Percentiles rank a stretch among this genome's conserved stretches.
phyloP scores from a whole-genome alignment of 2,888 invertebrate species.

The Molanna angustata region DNA sequence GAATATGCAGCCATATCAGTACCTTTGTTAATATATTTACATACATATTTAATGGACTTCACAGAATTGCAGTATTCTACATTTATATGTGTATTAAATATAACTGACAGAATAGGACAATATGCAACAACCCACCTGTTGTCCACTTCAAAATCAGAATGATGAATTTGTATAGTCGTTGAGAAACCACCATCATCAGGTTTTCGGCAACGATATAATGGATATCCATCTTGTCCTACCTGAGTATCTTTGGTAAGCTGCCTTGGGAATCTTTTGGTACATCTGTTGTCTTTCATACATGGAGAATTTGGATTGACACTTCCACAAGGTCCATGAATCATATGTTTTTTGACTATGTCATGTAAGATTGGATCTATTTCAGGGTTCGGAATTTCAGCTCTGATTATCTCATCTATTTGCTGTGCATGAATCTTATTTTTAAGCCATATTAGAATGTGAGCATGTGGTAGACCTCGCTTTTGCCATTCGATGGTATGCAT shows the following conservation, averaged over 20 bases:
- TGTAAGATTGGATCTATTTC: conserved; percentile 35
- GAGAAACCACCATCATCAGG: too few relatives aligned
- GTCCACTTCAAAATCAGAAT: too few relatives aligned
- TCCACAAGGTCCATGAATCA: conserved; percentile 41
- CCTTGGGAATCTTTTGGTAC: conserved; percentile 37
- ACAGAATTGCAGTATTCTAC: too few relatives aligned
- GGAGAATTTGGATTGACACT: conserved; percentile 36
- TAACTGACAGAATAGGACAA: too few relatives aligned
- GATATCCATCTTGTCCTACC: too few relatives aligned
- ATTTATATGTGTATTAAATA: too few relatives aligned
- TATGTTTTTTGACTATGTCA: conserved; percentile 31
- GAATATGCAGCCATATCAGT: too few relatives aligned
- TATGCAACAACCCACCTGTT: too few relatives aligned
- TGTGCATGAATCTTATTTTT: conserved; percentile 25
- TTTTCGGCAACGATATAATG: too few relatives aligned
- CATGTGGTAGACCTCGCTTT: conserved; percentile 1
- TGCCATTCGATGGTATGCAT: neutral
- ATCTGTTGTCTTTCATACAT: conserved; percentile 41
- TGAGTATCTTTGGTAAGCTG: conserved; percentile 13
- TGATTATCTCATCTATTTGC: conserved; percentile 37
- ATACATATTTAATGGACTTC: too few relatives aligned
- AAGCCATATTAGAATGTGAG: neutral
- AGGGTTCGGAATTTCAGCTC: conserved; percentile 39
- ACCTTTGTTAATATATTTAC: too few relatives aligned
- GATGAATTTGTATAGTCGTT: too few relatives aligned